Percentiles rank a stretch among this genome's conserved stretches.
phyloP scores from a whole-genome alignment of 2,888 invertebrate genomes.

The Calliphora vomitoria region DNA sequence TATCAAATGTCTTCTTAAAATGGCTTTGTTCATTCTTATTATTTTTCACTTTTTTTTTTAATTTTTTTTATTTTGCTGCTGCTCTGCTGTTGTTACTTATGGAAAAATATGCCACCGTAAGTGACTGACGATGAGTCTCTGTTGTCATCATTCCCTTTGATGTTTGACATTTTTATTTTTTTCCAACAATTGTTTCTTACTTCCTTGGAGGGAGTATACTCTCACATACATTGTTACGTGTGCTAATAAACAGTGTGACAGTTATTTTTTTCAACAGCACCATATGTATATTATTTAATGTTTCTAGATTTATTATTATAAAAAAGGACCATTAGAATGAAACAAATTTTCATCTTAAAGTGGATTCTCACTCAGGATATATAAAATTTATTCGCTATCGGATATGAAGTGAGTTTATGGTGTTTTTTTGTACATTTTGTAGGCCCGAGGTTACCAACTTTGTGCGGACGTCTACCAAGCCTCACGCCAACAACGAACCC shows the following conservation, averaged over 20 bases:
- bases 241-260: conserved; percentile 18
- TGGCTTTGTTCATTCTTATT: conserved; percentile 7
- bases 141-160: conserved; percentile 69
- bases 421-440: too few relatives aligned
- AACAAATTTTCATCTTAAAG: too few relatives aligned
- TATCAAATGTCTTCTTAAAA: conserved; percentile 48
- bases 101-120: conserved; percentile 43
- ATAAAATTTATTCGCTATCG: too few relatives aligned
- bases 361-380: too few relatives aligned
- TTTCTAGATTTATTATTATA: too few relatives aligned
- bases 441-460: too few relatives aligned
- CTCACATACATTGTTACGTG: neutral
- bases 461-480: too few relatives aligned
- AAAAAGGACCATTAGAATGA: too few relatives aligned
- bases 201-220: conserved; percentile 19
- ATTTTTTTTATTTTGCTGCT: conserved; percentile 1
- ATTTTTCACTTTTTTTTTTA: conserved; percentile 22
- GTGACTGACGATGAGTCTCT: conserved; percentile 59
- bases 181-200: conserved; percentile 47
- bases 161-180: conserved; percentile 67
- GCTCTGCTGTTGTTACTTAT: neutral
- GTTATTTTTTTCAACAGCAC: neutral
- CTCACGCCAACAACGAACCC: too few relatives aligned
- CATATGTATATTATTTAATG: too few relatives aligned
- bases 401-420: too few relatives aligned